Base-by-base conservation (phyloP, 1,140 invertebrate genomes). In the Apis cerana region DNA sequence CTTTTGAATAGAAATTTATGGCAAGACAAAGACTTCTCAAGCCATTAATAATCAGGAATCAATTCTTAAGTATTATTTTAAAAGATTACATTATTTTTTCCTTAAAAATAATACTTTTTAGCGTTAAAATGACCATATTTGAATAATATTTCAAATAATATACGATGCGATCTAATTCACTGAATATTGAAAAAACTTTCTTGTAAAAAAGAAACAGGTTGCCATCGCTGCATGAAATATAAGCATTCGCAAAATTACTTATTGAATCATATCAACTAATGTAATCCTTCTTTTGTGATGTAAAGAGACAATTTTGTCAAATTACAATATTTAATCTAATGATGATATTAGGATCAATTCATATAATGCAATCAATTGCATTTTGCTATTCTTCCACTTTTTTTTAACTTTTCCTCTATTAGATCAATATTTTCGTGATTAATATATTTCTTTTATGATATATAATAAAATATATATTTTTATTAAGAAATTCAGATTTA, bases 271-370 rank as follows among this genome's bases (percentile, higher is more conserved):
- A 21, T 62, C 48, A 59, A 43, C 15, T 21, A 4, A 61, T 5
- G 33, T 67, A 77, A 77, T 79, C 48, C 8, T 56, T 50, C 33
- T n/a, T 67, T 70, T 54, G 65, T 71, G 77, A 71, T 23, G 56
- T 78, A 78, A 78, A 33, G 21, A 43, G 56, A 59, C 65, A 79
- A 79, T 79, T 79, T 61, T 67, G 43, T 62, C 12, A 56, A 50
- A 61, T 79, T 71, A 79, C 67, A 67, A 67, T 62, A 43, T 69
- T 71, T 69, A n/a, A 59, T 70, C 52, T 58, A 79, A 71, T 21
- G 43, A 52, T 43, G 33, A 7, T 48, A 71, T 70, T 71, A 71
- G 10, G 8, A 10, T 48, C 52, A 43, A 69, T 69, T 58, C 33
- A 56, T 23, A 65, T 76, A 48, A 43, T 9, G 52, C 54, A 11